These are phyloP conservation scores for Gymnosoma rotundatum DNA, from an alignment of 2,888 invertebrate species.

Conservation along the genomic window DNA sequence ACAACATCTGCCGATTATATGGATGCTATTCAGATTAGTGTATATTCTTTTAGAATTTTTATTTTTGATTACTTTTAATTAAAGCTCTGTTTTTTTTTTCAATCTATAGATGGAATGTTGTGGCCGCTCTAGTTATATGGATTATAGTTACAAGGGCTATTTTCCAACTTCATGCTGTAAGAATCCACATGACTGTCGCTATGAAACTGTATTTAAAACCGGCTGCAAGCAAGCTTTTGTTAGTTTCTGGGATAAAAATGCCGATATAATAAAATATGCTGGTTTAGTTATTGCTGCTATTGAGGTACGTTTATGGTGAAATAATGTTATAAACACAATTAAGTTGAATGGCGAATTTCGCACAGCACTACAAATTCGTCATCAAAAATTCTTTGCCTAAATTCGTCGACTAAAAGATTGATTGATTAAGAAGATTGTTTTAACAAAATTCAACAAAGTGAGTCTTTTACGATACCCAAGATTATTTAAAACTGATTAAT, in stretches of 20 bases:
- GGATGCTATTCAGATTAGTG: slow-evolving; percentile 79
- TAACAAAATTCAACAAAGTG: too few species aligned
- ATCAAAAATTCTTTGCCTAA: too few species aligned
- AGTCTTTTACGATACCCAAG: too few species aligned
- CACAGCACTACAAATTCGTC: too few species aligned
- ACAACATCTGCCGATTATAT: slow-evolving; percentile 79
- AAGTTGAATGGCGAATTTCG: too few species aligned
- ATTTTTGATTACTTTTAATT: not conserved
- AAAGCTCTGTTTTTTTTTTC: not conserved
- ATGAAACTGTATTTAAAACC: slow-evolving; percentile 75
- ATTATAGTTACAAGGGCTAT: slow-evolving; percentile 78
- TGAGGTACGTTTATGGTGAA: slow-evolving; percentile 84
- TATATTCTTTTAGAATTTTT: slow-evolving; percentile 68
- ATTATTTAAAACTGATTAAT: too few species aligned
- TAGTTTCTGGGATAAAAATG: slow-evolving; percentile 81
- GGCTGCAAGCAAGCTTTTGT: slow-evolving; percentile 81
- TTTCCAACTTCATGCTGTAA: slow-evolving; percentile 79
- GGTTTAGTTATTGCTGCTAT: slow-evolving; percentile 87
- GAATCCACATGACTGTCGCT: slow-evolving; percentile 76
- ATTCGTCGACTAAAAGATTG: too few species aligned
- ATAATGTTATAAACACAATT: too few species aligned
- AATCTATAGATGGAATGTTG: slow-evolving; percentile 79
- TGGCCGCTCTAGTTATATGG: slow-evolving; percentile 76
- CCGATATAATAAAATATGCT: slow-evolving; percentile 85
- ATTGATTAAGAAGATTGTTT: too few species aligned